These are phyloP conservation scores for Heliconius hermathena DNA, from an alignment of 1,140 invertebrate genomes.

Conservation along the genomic window DNA sequence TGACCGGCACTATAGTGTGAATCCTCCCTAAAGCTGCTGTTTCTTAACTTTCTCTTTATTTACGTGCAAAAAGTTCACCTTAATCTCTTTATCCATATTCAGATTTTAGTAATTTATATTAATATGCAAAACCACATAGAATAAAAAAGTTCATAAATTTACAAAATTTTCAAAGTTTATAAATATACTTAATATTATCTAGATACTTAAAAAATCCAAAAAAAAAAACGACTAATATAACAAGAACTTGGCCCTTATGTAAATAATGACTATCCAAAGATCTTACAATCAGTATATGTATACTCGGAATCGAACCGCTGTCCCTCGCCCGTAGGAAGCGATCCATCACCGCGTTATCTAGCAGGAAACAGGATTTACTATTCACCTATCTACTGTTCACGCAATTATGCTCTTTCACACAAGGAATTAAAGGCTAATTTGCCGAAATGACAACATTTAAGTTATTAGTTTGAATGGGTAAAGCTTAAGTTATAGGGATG, in stretches of 20 bases:
- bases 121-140: too few relatives aligned
- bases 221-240: too few relatives aligned
- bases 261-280: conserved; percentile 30
- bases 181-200: too few relatives aligned
- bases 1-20: too few relatives aligned
- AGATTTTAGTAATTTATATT: too few relatives aligned
- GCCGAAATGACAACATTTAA: not conserved
- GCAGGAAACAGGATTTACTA: conserved; percentile 51
- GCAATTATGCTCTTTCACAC: conserved; percentile 19
- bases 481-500: conserved; percentile 26
- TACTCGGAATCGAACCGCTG: conserved; percentile 41
- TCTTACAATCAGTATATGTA: conserved; percentile 37
- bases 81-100: too few relatives aligned
- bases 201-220: too few relatives aligned
- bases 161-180: too few relatives aligned
- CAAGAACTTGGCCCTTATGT: not conserved
- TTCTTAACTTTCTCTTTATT: too few relatives aligned
- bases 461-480: conserved; percentile 34
- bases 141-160: too few relatives aligned
- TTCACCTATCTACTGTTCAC: conserved; percentile 32
- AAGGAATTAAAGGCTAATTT: conserved; percentile 6
- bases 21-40: too few relatives aligned
- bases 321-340: conserved; percentile 54
- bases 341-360: conserved; percentile 54
- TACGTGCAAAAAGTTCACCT: too few relatives aligned